Base-by-base conservation (phyloP, 2,888 invertebrate species). In the Idaea straminata region DNA sequence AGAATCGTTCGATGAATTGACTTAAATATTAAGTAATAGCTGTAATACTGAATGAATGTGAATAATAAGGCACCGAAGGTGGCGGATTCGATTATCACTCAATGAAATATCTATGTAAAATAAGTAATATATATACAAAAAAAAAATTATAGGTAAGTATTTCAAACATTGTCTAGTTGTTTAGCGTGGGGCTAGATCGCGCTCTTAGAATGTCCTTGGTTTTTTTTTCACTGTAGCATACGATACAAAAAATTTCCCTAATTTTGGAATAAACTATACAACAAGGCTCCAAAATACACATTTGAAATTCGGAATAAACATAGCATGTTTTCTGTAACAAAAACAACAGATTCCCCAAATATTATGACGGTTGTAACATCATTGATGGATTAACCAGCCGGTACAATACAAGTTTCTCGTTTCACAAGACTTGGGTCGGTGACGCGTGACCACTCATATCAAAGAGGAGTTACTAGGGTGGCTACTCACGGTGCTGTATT, bases 151-250 rank as follows among this genome's bases (percentile, higher is more conserved):
- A 25, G 1, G 25, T 25, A 25, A 25, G 3, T 25, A 25, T 25
- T 25, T 25, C 25, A 25, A 25, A 25, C 25, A 25, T 15, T 35
- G 15, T 66, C 66, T 72, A 74, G 74, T 76, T 77, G 66, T 72
- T 73, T 70, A 76, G 72, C 69, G 63, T 63, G 62, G 70, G 69
- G 70, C 3, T 25, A 25, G 25, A 25, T 25, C 25, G 25, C 25
- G 25, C 25, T 25, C 25, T 25, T 25, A 25, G 25, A 25, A 25
- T 25, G 25, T 25, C 25, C 25, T n/a, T n/a, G n/a, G 25, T 25
- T 3, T 25, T 25, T 25, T 25, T 25, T 25, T 25, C 25, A 3
- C 3, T 25, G 25, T 25, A 25, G 25, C 25, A 25, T 25, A 25
- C 25, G 25, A 25, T 25, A 25, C 25, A 25, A 25, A 25, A n/a